A percentile compares a stretch with the other conserved stretches of the same genome.
These are phyloP conservation scores for Aspidiotus destructor DNA, from an alignment of 2,888 invertebrate species.

Conservation along the genomic window DNA sequence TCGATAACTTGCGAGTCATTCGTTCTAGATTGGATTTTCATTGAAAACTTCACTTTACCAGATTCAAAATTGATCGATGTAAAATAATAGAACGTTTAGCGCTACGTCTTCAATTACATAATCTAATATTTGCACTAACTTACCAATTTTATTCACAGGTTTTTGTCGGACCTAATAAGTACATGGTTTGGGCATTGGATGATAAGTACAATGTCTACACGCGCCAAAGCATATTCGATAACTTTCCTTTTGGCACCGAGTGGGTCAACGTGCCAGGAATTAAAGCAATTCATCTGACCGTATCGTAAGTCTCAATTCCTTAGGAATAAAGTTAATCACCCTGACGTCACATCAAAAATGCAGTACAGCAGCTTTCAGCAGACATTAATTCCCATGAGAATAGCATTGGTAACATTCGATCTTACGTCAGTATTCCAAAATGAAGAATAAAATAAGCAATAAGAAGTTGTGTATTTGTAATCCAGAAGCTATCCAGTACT, in stretches of 20 bases:
- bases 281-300: conserved; percentile 42
- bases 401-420: too few species aligned
- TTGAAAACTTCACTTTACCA: conserved; percentile 37
- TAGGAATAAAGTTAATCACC: too few species aligned
- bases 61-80: conserved; percentile 21
- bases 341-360: too few species aligned
- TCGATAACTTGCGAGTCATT: conserved; percentile 42
- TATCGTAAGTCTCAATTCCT: conserved; percentile 39
- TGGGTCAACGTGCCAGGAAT: conserved; percentile 47
- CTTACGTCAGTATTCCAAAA: too few species aligned
- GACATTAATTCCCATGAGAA: too few species aligned
- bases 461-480: too few species aligned
- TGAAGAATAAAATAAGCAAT: too few species aligned
- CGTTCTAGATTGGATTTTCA: conserved; percentile 46
- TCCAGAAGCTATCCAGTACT: too few species aligned
- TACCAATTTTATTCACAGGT: conserved; percentile 40
- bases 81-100: not conserved
- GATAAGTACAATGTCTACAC: conserved; percentile 44
- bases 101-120: too few species aligned
- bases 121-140: not conserved
- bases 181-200: conserved; percentile 48
- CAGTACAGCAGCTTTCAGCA: too few species aligned
- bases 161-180: conserved; percentile 41
- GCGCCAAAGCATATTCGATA: conserved; percentile 44
- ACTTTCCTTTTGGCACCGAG: conserved; percentile 45